Base-by-base conservation (phyloP, 2,113 vertebrate genomes). In the Galemys pyrenaicus region DNA sequence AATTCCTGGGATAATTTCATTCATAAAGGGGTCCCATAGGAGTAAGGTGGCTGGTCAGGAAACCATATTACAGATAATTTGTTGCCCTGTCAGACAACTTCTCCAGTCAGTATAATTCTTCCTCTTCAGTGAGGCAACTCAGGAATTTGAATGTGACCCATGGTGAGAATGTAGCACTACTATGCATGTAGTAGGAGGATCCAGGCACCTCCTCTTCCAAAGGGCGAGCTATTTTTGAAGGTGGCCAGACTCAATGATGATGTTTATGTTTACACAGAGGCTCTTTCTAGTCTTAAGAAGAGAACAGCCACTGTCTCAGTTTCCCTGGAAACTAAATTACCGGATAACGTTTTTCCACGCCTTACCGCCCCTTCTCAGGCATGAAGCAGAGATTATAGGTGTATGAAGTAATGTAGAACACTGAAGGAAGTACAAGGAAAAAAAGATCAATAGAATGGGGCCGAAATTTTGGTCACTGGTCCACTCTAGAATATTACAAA, bases 1-100 rank as follows among this genome's bases (percentile, higher is more conserved):
- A 83, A 90, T 96, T 94, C 82, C 78, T 89, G 68, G 28, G 64
- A 67, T 82, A 95, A 95, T 90, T 92, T 96, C 73, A 93, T 95
- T 93, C 85, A 68, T 39, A 78, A 87, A 93, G 7, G 46, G 16
- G 92, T 92, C 84, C 84, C 39, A 46, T 1, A 92, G 30, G 94
- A 93, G 46, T 49, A 35, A 87, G 28, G 56, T 80, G 5, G 37
- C 60, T 35, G 62, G 60, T 80, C 74, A 96, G 79, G 65, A 89
- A 92, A 82, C 91, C 24, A 95, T 82, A 79, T 5, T 58, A 39
- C 86, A 71, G 75, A 70, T 79, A 92, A 95, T 83, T 22, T 82
- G 84, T 54, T 94, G 80, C 73, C 19, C 41, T 96, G 70, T 88
- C 87, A 87, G 39, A 94, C 95, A 96, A 67, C 39, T 92, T 92